Conservation (phyloP, 2,888 invertebrate species). For the Mythimna lalbum region DNA sequence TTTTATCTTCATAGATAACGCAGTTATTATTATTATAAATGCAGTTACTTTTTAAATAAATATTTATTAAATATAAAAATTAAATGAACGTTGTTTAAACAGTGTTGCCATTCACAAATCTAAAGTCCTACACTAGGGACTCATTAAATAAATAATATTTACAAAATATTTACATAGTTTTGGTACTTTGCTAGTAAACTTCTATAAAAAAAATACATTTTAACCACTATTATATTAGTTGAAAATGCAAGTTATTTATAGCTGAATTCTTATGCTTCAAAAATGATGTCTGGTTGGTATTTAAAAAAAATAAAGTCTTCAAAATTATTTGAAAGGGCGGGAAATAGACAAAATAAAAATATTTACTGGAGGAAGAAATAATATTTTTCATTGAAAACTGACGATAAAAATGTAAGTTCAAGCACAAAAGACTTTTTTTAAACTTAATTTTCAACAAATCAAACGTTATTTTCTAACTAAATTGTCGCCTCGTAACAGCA, state of each 20-base stretch:
- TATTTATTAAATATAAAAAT: background rate
- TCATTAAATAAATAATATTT: too few relatives aligned
- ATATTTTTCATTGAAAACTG: constrained; percentile 50
- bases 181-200: background rate
- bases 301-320: constrained; percentile 59
- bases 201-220: constrained; percentile 1
- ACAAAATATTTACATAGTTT: background rate
- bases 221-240: background rate
- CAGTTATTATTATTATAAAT: background rate
- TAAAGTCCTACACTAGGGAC: constrained; percentile 21
- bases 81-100: background rate
- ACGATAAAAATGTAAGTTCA: constrained; percentile 67
- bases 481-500: constrained; percentile 77
- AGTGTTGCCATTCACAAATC: constrained; percentile 25
- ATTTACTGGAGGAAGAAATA: constrained; percentile 35
- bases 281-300: constrained; percentile 34
- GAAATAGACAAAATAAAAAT: constrained; percentile 71
- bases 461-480: constrained; percentile 52
- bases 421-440: constrained; percentile 33
- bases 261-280: background rate
- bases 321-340: constrained; percentile 72
- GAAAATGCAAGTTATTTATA: background rate
- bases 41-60: accelerated
- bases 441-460: constrained; percentile 13
- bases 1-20: too few relatives aligned